Evolutionary conservation across 2,797 vertebrate species (phyloP).

Genomic region (Gobionotothen gibberifrons): DNA sequence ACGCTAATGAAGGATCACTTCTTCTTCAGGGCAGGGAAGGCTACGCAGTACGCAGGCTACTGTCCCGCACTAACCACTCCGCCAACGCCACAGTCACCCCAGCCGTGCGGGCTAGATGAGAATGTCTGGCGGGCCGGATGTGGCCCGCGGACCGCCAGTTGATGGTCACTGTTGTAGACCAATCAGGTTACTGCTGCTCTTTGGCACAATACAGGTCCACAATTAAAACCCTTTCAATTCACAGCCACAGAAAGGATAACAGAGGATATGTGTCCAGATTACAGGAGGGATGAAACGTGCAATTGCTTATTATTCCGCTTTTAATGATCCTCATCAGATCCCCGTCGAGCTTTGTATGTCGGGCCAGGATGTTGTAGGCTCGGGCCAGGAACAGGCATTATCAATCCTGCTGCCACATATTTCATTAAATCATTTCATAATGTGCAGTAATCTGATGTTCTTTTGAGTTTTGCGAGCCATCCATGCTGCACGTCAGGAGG

Average conservation of each 20-base stretch:
- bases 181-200: no score
- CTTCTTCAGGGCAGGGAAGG: no score
- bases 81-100: no score
- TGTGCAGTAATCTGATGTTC: constrained; percentile 46
- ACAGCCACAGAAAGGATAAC: not conserved
- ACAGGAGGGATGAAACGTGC: constrained; percentile 10
- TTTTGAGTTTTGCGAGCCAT: constrained; percentile 28
- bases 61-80: no score
- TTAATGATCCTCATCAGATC: constrained; percentile 42
- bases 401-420: constrained; percentile 14
- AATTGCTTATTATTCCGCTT: constrained; percentile 43
- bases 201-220: not conserved
- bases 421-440: constrained; percentile 41
- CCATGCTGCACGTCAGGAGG: constrained; percentile 31
- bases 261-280: not conserved
- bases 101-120: no score
- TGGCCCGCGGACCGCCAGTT: no score
- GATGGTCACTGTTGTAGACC: no score
- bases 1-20: no score
- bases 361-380: not conserved
- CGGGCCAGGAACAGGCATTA: constrained; percentile 41
- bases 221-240: not conserved
- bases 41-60: no score
- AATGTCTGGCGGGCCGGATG: no score
- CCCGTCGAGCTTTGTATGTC: constrained; percentile 9